Evolutionary conservation across 2,888 invertebrate species (phyloP), one percentile per base, ranked within the genome.

Genomic region (Heliconius ethilla): DNA sequence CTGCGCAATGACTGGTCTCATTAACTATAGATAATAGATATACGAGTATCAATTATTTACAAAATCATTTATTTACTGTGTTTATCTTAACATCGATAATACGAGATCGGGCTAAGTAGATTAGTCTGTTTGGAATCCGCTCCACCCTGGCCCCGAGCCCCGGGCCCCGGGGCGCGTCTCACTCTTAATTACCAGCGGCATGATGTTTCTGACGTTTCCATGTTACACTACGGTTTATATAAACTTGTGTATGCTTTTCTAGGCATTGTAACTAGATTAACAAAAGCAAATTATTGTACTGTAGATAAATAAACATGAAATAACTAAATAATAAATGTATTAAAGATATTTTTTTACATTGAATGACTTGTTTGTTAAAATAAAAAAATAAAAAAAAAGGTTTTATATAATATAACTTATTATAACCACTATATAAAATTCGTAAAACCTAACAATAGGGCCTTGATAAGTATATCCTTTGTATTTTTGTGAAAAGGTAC

Each of bases 131-230:
- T 15, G 63, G 27, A 63, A 74, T 65, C 62, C 45, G 74, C 65
- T 63, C 29, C 22, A 22, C 63, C 13, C 51, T 22, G 51, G 51
- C 51, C 18, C 74, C 45, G 63, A 2, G 15, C 4, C 15, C 5
- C 73, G 40, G n/a, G 22, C 62, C 74, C 63, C 45, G 63, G 27
- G 74, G 29, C 45, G 45, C 29, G 63, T 65, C 45, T 74, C 74
- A 74, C 62, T 74, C 45, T 45, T 74, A 63, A 74, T 74, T 74
- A 74, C 63, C 27, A 40, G 25, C 18, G 27, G 63, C 27, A 74
- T 74, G 74, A 74, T 65, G 65, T 74, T 74, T 74, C 45, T 45
- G 74, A 65, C 63, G 40, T 45, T 74, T 65, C 63, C 63, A 27
- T 65, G 63, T 25, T 40, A 27, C 62, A 5, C 25, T 40, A 63